Base-by-base conservation (phyloP, 2,888 invertebrate genomes). In the Deilephila elpenor region DNA sequence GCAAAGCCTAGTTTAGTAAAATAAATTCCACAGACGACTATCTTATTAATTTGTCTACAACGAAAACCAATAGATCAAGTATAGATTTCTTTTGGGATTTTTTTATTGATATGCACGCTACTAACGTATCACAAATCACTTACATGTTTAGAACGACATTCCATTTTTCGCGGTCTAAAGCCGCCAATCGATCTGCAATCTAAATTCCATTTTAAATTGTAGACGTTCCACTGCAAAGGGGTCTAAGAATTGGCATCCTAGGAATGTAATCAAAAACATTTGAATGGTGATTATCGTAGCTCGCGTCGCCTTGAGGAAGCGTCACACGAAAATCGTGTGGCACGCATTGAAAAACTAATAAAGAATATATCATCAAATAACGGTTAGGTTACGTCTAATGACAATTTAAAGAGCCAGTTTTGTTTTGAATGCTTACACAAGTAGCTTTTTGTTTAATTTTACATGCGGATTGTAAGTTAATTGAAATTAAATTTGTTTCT, bases 221-320 rank as follows among this genome's bases (percentile, higher is more conserved):
- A 80, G 79, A 81, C 80, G 79, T 80, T 82, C 81, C 77, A 76
- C 78, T 78, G 80, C 78, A 73, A 82, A 79, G 78, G 77, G 79
- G 73, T 79, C 81, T 82, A 79, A 79, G 77, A 80, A 75, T 79
- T 74, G 79, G 79, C 78, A 83, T 83, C 78, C 74, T 72, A 70
- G 80, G 83, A 84, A 86, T 85, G 84, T 82, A 83, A 86, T 85
- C 84, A 86, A 86, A 84, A 86, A 83, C 83, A 82, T 80, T 79
- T 79, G 78, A 80, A 78, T 81, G 77, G 78, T 79, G 71, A 71
- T 71, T 71, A 60, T 71, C 25, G 61, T 34, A 20, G 37, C 25
- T 25, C 25, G 25, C 37, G 73, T 73, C 73, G 76, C 78, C 77
- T 75, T 78, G 73, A 80, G 80, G 80, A 80, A 82, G 77, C 79